Conservation (phyloP, 2,113 vertebrate species). For the Perognathus longimembris region DNA sequence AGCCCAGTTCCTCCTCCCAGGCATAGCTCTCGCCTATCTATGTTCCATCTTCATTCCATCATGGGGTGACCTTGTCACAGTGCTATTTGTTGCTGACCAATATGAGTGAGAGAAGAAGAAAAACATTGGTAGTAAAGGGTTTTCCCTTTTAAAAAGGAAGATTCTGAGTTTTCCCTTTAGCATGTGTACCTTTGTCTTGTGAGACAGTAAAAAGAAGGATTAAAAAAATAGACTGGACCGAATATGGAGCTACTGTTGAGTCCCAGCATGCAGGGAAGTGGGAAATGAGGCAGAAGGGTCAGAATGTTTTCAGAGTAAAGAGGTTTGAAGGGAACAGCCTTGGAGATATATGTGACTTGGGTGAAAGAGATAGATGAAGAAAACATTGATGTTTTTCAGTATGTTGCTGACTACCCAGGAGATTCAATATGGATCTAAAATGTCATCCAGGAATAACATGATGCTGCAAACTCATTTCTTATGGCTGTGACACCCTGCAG, state of each 20-base stretch:
- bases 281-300: neutral
- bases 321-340: neutral
- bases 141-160: neutral
- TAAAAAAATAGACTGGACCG: neutral
- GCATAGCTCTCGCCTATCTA: neutral
- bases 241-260: neutral
- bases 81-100: neutral
- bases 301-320: neutral
- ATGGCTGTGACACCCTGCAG: neutral
- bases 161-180: neutral
- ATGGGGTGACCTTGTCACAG: neutral
- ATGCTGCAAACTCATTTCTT: neutral
- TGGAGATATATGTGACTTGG: neutral
- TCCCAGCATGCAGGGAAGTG: neutral
- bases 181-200: neutral
- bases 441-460: neutral
- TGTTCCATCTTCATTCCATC: neutral
- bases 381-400: neutral
- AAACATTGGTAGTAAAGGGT: neutral
- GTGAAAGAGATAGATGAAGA: neutral
- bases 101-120: neutral
- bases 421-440: neutral
- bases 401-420: neutral
- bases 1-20: neutral
- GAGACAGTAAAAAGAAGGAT: neutral